A percentile compares a stretch with the other conserved stretches of the same genome.
Evolutionary conservation across 2,888 invertebrate genomes (phyloP).

Genomic region (Atherix ibis): DNA sequence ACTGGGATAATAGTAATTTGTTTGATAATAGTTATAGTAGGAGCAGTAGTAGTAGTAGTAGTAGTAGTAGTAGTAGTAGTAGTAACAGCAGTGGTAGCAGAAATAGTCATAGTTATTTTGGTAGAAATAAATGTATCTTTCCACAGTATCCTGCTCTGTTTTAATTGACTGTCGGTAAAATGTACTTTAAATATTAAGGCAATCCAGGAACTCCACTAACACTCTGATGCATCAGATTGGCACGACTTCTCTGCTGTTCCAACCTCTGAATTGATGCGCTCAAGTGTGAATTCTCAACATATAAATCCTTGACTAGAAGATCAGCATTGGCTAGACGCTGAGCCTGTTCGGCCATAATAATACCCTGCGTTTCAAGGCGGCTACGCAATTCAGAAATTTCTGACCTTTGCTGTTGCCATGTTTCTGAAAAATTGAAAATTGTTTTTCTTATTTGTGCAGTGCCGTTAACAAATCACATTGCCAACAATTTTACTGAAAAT

Average conservation of each 20-base stretch:
- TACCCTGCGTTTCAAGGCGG: constrained; percentile 35
- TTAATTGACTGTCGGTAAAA: too few relatives aligned
- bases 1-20: too few relatives aligned
- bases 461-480: too few relatives aligned
- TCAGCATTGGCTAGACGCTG: constrained; percentile 59
- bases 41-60: too few relatives aligned
- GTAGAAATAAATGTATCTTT: too few relatives aligned
- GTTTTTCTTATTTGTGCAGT: too few relatives aligned
- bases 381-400: constrained; percentile 34
- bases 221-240: constrained; percentile 25
- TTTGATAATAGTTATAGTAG: too few relatives aligned
- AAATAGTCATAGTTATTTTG: too few relatives aligned
- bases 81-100: too few relatives aligned
- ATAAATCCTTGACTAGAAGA: constrained; percentile 63
- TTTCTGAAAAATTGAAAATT: constrained; percentile 21
- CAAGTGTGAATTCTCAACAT: constrained; percentile 69
- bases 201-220: constrained; percentile 18
- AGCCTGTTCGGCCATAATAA: constrained; percentile 36
- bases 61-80: too few relatives aligned
- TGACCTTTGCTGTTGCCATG: constrained; percentile 32
- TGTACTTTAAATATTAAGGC: constrained; percentile 17
- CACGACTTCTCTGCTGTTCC: constrained; percentile 29
- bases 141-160: too few relatives aligned
- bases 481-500: neutral
- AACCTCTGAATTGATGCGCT: constrained; percentile 38